Conservation (phyloP, 1,140 invertebrate genomes). For the Ridgeia piscesae region DNA sequence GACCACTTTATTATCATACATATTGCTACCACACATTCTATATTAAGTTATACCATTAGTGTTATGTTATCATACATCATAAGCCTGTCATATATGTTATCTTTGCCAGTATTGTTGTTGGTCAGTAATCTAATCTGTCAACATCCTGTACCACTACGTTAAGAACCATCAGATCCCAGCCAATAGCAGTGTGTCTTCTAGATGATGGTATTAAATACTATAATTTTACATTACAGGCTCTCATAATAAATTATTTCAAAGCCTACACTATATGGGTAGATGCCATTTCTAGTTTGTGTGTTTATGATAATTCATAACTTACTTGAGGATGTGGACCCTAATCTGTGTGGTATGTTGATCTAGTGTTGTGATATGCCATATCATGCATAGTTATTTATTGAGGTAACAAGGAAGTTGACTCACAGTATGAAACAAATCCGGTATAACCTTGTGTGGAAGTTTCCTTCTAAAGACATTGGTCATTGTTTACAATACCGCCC, state of each 20-base stretch:
- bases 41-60: no score
- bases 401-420: neutral
- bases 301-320: neutral
- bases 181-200: neutral
- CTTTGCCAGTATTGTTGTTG: no score
- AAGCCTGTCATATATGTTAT: no score
- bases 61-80: no score
- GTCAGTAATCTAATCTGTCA: no score
- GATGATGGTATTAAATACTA: neutral
- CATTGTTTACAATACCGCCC: neutral
- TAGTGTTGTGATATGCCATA: neutral
- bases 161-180: no score
- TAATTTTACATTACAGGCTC: no score
- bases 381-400: neutral
- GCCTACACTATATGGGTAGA: neutral
- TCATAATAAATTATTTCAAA: neutral
- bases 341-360: neutral
- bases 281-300: neutral
- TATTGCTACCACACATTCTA: no score
- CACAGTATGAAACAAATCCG: neutral
- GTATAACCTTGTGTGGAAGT: neutral
- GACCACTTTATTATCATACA: no score
- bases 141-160: no score
- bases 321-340: neutral
- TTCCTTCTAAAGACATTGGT: neutral